Percentiles rank a stretch among this genome's conserved stretches.
phyloP scores from a whole-genome alignment of 1,140 invertebrate species.

The Panagrolaimus sp. region DNA sequence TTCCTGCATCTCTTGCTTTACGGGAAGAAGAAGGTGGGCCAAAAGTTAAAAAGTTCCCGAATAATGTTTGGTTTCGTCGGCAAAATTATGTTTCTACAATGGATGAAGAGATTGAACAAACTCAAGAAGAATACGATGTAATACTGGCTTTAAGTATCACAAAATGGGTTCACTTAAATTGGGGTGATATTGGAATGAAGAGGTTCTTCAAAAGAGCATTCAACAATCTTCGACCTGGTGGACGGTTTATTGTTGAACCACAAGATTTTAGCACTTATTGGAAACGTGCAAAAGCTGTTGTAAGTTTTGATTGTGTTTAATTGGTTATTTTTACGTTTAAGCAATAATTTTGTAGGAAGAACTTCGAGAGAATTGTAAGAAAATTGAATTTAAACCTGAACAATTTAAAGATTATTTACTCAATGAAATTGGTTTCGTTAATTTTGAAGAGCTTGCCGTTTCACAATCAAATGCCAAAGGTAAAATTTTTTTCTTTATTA shows the following conservation, averaged over 20 bases:
- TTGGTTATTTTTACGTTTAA: constrained; percentile 13
- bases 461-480: constrained; percentile 40
- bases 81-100: constrained; percentile 86
- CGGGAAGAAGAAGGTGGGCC: constrained; percentile 69
- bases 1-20: constrained; percentile 77
- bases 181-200: constrained; percentile 86
- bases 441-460: constrained; percentile 35
- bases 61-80: constrained; percentile 65
- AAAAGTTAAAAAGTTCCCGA: constrained; percentile 36
- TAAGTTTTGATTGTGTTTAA: constrained; percentile 24
- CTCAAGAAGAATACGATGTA: constrained; percentile 77
- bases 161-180: constrained; percentile 97
- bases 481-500: too few species aligned
- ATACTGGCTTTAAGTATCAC: constrained; percentile 90
- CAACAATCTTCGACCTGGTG: constrained; percentile 80
- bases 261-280: constrained; percentile 68
- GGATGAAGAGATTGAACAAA: constrained; percentile 72
- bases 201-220: constrained; percentile 82
- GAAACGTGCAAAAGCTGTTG: constrained; percentile 41
- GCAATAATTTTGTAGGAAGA: not conserved
- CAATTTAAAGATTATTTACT: constrained; percentile 48
- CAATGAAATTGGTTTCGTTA: constrained; percentile 43
- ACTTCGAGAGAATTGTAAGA: constrained; percentile 43
- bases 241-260: constrained; percentile 82
- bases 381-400: constrained; percentile 50